A percentile compares a stretch with the other conserved stretches of the same genome.
Evolutionary conservation across 2,888 invertebrate genomes (phyloP).

Genomic region (Epiblema foenella): DNA sequence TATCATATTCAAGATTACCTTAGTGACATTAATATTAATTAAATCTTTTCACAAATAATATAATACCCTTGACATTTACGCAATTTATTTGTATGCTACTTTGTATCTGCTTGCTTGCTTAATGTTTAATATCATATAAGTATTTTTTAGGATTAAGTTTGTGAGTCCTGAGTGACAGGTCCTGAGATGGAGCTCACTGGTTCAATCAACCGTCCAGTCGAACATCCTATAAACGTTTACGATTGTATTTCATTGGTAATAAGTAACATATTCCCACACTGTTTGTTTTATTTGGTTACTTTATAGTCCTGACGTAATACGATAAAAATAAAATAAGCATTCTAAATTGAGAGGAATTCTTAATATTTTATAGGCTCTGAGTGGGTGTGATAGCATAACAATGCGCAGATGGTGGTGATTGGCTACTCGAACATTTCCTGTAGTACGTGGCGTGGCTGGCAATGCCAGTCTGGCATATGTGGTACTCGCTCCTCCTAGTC

Average conservation of each 20-base stretch:
- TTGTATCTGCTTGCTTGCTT: no score
- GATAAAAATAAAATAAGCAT: constrained; percentile 40
- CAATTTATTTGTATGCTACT: no score
- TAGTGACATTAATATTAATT: no score
- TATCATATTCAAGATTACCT: no score
- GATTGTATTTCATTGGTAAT: constrained; percentile 37
- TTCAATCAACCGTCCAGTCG: background rate
- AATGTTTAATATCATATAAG: no score
- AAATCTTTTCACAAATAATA: no score
- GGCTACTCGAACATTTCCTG: background rate
- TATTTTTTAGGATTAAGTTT: no score
- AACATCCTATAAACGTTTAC: constrained; percentile 22
- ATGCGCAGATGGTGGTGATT: constrained; percentile 8
- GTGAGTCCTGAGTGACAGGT: no score
- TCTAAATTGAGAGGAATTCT: constrained; percentile 36
- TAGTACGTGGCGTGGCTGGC: background rate
- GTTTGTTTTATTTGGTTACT: constrained; percentile 39
- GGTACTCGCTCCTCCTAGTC: background rate
- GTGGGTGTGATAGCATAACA: constrained; percentile 25
- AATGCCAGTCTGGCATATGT: no score
- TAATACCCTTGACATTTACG: no score
- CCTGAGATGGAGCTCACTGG: no score
- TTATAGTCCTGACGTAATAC: constrained; percentile 39
- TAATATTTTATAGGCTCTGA: constrained; percentile 22
- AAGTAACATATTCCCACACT: constrained; percentile 24